These are phyloP conservation scores for Pteruthius melanotis DNA, from an alignment of 2,113 vertebrate genomes.

Conservation along the genomic window DNA sequence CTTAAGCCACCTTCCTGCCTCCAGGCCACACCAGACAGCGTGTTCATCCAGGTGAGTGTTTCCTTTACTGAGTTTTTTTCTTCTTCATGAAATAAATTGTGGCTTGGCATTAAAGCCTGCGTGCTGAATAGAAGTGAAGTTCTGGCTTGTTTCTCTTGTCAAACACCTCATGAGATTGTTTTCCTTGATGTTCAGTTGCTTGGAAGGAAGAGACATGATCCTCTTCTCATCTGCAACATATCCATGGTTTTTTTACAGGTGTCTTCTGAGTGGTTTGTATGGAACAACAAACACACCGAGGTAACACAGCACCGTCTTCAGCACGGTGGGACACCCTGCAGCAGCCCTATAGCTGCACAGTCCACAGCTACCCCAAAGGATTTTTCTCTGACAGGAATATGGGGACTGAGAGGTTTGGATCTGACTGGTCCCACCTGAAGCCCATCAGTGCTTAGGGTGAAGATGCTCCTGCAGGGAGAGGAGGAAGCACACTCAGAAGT, in stretches of 20 bases:
- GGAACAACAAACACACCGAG: neutral
- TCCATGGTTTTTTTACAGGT: neutral
- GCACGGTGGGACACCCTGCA: neutral
- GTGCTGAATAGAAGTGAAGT: neutral
- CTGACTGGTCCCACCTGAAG: neutral
- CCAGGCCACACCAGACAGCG: neutral
- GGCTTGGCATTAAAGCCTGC: constrained; percentile 3
- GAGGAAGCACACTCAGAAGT: neutral
- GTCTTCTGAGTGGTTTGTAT: neutral
- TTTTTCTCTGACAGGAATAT: neutral
- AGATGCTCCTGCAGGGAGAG: neutral
- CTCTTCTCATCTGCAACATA: neutral
- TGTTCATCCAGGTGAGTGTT: neutral
- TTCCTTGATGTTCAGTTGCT: neutral
- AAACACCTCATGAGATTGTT: neutral
- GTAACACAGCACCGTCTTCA: neutral
- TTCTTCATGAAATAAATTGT: neutral
- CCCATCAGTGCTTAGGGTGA: neutral
- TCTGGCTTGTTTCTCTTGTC: constrained; percentile 34
- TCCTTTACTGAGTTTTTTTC: neutral
- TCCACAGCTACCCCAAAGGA: neutral
- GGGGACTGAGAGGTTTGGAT: neutral
- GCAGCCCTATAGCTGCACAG: neutral
- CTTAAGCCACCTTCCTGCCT: neutral
- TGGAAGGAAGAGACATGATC: neutral